Conservation (phyloP, 2,888 invertebrate genomes). For the Mythimna loreyi region DNA sequence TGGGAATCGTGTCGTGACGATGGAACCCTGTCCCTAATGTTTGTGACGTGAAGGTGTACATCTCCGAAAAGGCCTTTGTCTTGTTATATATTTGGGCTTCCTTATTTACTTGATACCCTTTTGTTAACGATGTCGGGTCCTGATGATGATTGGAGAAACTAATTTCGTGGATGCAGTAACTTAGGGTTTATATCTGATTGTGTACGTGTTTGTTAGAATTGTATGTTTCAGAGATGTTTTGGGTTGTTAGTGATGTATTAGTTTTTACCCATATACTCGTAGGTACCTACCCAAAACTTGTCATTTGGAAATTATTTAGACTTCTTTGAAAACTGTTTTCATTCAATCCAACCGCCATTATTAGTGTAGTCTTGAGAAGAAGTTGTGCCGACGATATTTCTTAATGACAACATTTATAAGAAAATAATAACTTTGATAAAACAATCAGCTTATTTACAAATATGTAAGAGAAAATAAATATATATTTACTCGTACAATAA, state of each 20-base stretch:
- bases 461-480: no score
- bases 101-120: slow-evolving; percentile 38
- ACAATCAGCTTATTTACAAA: no score
- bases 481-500: no score
- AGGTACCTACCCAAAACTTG: no score
- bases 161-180: slow-evolving; percentile 24
- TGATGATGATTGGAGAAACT: slow-evolving; percentile 53
- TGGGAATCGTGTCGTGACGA: slow-evolving; percentile 38
- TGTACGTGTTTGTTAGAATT: neutral
- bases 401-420: no score
- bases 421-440: no score
- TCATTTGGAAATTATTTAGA: neutral
- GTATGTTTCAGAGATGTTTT: neutral
- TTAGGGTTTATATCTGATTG: neutral
- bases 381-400: no score
- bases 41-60: slow-evolving; percentile 27
- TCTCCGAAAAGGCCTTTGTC: slow-evolving; percentile 16
- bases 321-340: neutral
- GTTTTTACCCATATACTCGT: no score
- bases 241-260: neutral
- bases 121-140: slow-evolving; percentile 27
- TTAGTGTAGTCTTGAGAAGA: no score
- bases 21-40: slow-evolving; percentile 32
- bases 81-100: slow-evolving; percentile 44
- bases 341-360: no score